These are phyloP conservation scores for Todiramphus chloris DNA, from an alignment of 2,113 vertebrate genomes.

Conservation along the genomic window DNA sequence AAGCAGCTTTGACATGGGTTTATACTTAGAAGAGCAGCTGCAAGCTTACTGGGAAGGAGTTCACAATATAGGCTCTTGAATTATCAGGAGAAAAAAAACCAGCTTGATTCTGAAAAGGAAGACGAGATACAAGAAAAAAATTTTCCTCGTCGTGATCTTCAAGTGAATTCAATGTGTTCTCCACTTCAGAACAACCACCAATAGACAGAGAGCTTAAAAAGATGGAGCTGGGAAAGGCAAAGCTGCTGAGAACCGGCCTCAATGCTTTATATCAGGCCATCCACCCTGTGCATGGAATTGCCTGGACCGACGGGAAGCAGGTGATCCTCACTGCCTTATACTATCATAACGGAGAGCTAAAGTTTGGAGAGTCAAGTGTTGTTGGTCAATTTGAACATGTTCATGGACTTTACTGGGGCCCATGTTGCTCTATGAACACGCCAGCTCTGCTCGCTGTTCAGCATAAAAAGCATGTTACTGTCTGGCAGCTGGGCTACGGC, in stretches of 20 bases:
- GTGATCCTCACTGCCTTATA: slow-evolving; percentile 85
- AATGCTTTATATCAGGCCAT: slow-evolving; percentile 90
- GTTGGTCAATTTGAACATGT: slow-evolving; percentile 93
- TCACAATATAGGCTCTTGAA: not conserved
- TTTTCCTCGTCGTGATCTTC: not conserved
- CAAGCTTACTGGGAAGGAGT: not conserved
- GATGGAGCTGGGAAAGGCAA: slow-evolving; percentile 94
- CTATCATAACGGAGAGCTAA: slow-evolving; percentile 77
- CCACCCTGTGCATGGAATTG: slow-evolving; percentile 90
- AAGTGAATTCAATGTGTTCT: slow-evolving; percentile 20
- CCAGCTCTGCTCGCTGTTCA: slow-evolving; percentile 89
- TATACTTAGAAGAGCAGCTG: slow-evolving; percentile 52
- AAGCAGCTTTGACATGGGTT: slow-evolving; percentile 64
- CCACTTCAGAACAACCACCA: not conserved
- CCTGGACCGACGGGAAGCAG: slow-evolving; percentile 94
- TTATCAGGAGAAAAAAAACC: not conserved
- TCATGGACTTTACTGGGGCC: slow-evolving; percentile 89
- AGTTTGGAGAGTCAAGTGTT: slow-evolving; percentile 88
- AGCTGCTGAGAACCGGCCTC: slow-evolving; percentile 87
- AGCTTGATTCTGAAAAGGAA: not conserved
- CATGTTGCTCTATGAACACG: slow-evolving; percentile 65
- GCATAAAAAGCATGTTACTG: slow-evolving; percentile 86
- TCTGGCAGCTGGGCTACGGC: slow-evolving; percentile 89
- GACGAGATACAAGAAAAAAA: not conserved
- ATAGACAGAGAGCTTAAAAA: slow-evolving; percentile 19